These are phyloP conservation scores for Metaphire vulgaris DNA, from an alignment of 1,140 invertebrate species.

Conservation along the genomic window DNA sequence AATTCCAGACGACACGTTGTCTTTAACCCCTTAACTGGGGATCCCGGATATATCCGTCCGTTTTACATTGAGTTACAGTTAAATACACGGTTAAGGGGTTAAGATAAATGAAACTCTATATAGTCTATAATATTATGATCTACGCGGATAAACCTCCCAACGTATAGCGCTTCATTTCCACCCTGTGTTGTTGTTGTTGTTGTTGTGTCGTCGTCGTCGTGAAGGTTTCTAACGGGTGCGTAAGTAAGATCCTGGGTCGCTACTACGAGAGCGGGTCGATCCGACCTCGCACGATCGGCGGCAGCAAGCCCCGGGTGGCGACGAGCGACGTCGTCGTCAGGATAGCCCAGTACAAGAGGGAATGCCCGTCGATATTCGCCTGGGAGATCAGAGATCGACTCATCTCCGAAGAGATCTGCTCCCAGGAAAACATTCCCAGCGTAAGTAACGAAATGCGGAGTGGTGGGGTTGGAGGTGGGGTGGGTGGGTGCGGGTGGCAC, in stretches of 20 bases:
- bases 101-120: no score
- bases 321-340: slow-evolving; percentile 78
- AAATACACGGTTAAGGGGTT: no score
- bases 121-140: no score
- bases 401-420: slow-evolving; percentile 91
- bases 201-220: no score
- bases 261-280: slow-evolving; percentile 50
- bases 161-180: no score
- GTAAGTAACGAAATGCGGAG: slow-evolving; percentile 99
- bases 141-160: no score
- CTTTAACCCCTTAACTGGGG: no score
- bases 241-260: slow-evolving; percentile 38
- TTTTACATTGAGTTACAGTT: no score
- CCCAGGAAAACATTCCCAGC: slow-evolving; percentile 95
- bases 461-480: slow-evolving; percentile 56
- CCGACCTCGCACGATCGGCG: slow-evolving; percentile 55
- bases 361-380: slow-evolving; percentile 99
- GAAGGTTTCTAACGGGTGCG: slow-evolving; percentile 47
- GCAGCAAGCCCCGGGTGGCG: slow-evolving; percentile 85
- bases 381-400: slow-evolving; percentile 98
- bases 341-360: slow-evolving; percentile 58
- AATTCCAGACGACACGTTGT: no score
- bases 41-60: no score
- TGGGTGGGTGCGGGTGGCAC: no score
- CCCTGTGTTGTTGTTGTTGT: no score